Evolutionary conservation across 2,888 invertebrate genomes (phyloP), one percentile per base, ranked within the genome.

Genomic region (Nemotelus nigrinus): DNA sequence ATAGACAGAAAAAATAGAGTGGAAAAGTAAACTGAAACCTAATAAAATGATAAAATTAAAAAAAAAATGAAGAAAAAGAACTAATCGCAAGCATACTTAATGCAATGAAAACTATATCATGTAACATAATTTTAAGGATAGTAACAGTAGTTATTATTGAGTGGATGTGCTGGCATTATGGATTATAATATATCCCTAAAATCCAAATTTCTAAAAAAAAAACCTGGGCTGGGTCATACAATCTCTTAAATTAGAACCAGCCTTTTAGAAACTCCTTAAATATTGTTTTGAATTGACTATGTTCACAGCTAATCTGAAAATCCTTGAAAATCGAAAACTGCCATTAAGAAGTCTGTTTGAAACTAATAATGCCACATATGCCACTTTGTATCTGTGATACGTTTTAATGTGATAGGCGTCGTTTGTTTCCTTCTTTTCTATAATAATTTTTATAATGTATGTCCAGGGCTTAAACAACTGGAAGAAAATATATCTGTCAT

Each of bases 311-410:
- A 25, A 25, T 1, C 25, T 25, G 25, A 25, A 25, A 25, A 25
- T 25, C 25, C 25, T 25, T 25, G 25, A 25, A 25, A 25, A 25
- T 1, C 25, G 25, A 25, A 25, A 25, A 25, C 25, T 25, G 25
- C 25, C 25, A 25, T 25, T 25, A 1, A 25, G 25, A 25, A 25
- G 25, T 25, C 25, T 25, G 25, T 25, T 25, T 25, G 25, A 25
- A 25, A 25, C 25, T 25, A 25, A 70, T 44, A 55, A 70, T 70
- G 74, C 63, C 74, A 74, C 63, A 25, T 63, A 74, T 55, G 68
- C 72, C 78, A 79, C 78, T 78, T 79, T 79, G 79, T 79, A 79
- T 78, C 79, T 79, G 79, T 79, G 79, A 79, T 79, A 79, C 72
- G 78, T 79, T 78, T 79, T 79, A 79, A 78, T 79, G 79, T 79